Percentiles rank a stretch among this genome's conserved stretches.
Conservation (phyloP, 2,888 invertebrate genomes). For the Seira ritae region DNA sequence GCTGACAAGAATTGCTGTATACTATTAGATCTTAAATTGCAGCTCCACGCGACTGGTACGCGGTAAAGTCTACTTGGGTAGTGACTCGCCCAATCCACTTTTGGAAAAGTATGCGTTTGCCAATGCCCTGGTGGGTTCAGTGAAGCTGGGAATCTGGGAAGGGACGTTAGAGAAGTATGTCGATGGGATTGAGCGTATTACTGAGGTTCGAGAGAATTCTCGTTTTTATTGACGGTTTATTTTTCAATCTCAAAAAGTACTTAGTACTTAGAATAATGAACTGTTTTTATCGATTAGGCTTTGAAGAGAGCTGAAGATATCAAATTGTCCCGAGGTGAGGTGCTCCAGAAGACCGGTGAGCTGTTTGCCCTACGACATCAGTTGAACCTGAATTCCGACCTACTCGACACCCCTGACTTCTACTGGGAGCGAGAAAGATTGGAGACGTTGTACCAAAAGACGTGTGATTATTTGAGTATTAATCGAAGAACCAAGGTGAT, state of each 20-base stretch:
- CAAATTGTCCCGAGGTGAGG: slow-evolving; percentile 83
- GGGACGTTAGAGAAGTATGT: slow-evolving; percentile 88
- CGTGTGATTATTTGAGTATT: slow-evolving; percentile 90
- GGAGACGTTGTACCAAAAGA: slow-evolving; percentile 89
- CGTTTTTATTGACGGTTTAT: background rate
- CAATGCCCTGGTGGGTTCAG: slow-evolving; percentile 94
- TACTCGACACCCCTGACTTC: slow-evolving; percentile 96
- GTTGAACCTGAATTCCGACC: slow-evolving; percentile 94
- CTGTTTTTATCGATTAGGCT: slow-evolving; percentile 76
- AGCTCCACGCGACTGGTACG: slow-evolving; percentile 77
- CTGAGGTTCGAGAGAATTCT: slow-evolving; percentile 77
- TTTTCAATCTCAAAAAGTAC: background rate
- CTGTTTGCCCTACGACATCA: slow-evolving; percentile 91
- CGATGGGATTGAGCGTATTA: slow-evolving; percentile 87
- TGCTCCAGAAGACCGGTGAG: slow-evolving; percentile 89
- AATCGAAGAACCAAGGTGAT: slow-evolving; percentile 91
- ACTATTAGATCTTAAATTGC: slow-evolving; percentile 63
- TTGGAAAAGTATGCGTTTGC: slow-evolving; percentile 96
- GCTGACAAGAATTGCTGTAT: too few relatives aligned
- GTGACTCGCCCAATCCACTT: slow-evolving; percentile 79
- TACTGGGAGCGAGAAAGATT: slow-evolving; percentile 97
- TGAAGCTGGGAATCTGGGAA: slow-evolving; percentile 97
- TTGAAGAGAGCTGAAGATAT: slow-evolving; percentile 86
- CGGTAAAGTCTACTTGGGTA: slow-evolving; percentile 78
- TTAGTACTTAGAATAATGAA: too few relatives aligned